These are phyloP conservation scores for Sarcophaga variegata DNA, from an alignment of 2,888 invertebrate genomes.

Conservation along the genomic window DNA sequence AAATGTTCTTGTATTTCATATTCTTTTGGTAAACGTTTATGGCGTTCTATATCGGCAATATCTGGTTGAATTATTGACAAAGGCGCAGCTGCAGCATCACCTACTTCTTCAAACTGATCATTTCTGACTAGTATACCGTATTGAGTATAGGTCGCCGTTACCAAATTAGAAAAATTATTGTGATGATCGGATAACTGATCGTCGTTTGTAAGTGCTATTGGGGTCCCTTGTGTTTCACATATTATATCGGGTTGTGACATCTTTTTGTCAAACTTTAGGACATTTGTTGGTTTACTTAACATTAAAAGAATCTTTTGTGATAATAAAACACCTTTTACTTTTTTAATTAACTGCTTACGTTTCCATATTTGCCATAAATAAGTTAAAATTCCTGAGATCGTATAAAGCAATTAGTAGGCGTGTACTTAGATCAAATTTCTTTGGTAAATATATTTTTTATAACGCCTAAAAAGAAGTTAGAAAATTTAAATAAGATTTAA, in stretches of 20 bases:
- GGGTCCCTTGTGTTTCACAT: conserved; percentile 65
- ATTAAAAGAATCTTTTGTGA: conserved; percentile 14
- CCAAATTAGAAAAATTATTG: conserved; percentile 61
- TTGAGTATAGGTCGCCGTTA: conserved; percentile 74
- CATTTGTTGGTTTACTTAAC: conserved; percentile 30
- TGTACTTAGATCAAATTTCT: conserved; percentile 36
- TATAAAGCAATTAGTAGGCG: conserved; percentile 48
- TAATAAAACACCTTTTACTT: conserved; percentile 9
- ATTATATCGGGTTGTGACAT: conserved; percentile 70
- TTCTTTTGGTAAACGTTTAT: conserved; percentile 47
- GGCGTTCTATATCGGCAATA: conserved; percentile 48
- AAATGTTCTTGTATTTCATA: conserved; percentile 46
- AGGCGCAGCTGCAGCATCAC: conserved; percentile 53
- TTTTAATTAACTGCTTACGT: not conserved
- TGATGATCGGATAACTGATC: conserved; percentile 62
- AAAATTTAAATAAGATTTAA: not conserved
- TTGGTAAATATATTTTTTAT: conserved; percentile 43
- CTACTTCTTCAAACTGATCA: conserved; percentile 77
- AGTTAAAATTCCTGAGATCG: conserved; percentile 58
- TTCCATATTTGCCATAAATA: conserved; percentile 3
- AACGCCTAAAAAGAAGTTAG: conserved; percentile 25
- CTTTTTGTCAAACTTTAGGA: conserved; percentile 46
- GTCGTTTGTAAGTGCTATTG: conserved; percentile 62
- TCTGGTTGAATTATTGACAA: conserved; percentile 56
- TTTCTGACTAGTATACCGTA: conserved; percentile 79